Conservation (phyloP, 1,140 invertebrate species). For the Drosophila subobscura region DNA sequence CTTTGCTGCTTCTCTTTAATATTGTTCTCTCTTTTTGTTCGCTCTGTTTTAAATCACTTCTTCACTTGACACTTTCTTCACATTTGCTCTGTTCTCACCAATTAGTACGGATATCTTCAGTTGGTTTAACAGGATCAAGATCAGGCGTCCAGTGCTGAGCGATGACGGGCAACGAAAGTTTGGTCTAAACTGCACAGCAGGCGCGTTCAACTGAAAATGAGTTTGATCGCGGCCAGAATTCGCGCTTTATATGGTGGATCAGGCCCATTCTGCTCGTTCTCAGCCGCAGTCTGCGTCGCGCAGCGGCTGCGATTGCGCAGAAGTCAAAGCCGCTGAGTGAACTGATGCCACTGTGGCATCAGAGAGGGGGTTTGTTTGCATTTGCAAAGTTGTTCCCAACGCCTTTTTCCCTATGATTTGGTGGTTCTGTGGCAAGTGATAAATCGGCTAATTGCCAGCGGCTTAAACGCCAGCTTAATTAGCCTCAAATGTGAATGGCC, state of each 20-base stretch:
- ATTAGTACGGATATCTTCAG: not conserved
- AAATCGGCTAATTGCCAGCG: constrained; percentile 72
- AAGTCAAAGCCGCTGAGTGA: constrained; percentile 28
- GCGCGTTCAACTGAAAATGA: constrained; percentile 60
- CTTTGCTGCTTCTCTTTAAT: no score
- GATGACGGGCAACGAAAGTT: not conserved
- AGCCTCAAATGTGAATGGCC: constrained; percentile 59
- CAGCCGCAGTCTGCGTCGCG: constrained; percentile 2
- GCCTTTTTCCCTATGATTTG: constrained; percentile 50
- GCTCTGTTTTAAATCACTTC: not conserved
- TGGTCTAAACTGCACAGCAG: constrained; percentile 25
- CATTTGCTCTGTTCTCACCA: constrained; percentile 13
- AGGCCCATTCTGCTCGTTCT: constrained; percentile 59
- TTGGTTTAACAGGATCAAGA: constrained; percentile 4
- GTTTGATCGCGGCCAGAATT: constrained; percentile 60
- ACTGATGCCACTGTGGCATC: constrained; percentile 39
- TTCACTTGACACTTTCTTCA: constrained; percentile 1
- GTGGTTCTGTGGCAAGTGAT: constrained; percentile 56
- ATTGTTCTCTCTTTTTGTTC: no score
- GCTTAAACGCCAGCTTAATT: constrained; percentile 65
- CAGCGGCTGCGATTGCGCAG: constrained; percentile 20
- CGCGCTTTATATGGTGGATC: constrained; percentile 68
- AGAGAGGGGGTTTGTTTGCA: constrained; percentile 54
- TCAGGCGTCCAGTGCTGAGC: constrained; percentile 7
- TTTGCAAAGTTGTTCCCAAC: constrained; percentile 42